These are phyloP conservation scores for Campopleginae sp. DNA, from an alignment of 2,888 invertebrate species.

Conservation along the genomic window DNA sequence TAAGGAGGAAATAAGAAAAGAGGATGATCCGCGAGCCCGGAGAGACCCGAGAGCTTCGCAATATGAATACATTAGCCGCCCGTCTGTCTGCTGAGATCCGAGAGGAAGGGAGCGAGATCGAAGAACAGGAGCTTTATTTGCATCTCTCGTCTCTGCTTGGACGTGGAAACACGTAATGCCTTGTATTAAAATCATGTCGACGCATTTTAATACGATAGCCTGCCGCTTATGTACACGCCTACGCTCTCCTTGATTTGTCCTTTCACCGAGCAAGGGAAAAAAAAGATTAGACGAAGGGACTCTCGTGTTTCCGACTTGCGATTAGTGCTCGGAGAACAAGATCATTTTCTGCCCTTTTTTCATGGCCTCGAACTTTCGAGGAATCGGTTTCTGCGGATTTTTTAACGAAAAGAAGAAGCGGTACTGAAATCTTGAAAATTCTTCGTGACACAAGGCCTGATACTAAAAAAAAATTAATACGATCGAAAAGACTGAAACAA, in stretches of 20 bases:
- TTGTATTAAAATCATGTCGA: constrained; percentile 82
- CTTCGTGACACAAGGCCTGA: too few species aligned
- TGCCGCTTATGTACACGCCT: not conserved
- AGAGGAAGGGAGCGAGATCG: constrained; percentile 24
- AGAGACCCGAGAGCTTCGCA: constrained; percentile 67
- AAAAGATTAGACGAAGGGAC: constrained; percentile 2
- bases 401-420: too few species aligned
- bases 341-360: not conserved
- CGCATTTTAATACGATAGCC: constrained; percentile 79
- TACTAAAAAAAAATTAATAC: too few species aligned
- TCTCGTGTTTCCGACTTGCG: not conserved
- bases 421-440: too few species aligned
- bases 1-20: constrained; percentile 38
- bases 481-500: too few species aligned
- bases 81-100: constrained; percentile 35
- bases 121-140: constrained; percentile 33
- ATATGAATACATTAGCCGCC: constrained; percentile 80
- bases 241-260: not conserved
- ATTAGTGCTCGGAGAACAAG: not conserved
- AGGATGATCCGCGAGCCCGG: constrained; percentile 46
- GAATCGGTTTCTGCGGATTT: too few species aligned
- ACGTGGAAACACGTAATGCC: constrained; percentile 77
- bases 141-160: constrained; percentile 35
- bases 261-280: not conserved
- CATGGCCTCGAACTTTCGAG: not conserved